Evolutionary conservation across 2,888 invertebrate genomes (phyloP).

Genomic region (Mystacides longicornis): DNA sequence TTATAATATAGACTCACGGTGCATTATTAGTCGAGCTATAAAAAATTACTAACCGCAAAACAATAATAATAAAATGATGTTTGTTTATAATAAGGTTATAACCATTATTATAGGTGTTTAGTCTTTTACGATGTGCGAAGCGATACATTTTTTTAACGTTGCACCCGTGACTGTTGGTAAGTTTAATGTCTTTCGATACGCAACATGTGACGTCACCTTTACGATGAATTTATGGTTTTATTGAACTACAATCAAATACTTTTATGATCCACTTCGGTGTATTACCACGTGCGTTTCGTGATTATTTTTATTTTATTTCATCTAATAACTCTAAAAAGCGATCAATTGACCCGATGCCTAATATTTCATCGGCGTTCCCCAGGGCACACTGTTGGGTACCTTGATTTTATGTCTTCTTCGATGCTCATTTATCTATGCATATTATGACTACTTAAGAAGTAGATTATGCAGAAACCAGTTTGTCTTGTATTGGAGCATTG

Average conservation of each 20-base stretch:
- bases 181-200: background rate
- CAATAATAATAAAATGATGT: background rate
- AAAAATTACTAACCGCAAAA: background rate
- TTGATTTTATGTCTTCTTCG: too few relatives aligned
- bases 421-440: too few relatives aligned
- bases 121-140: background rate
- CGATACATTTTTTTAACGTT: background rate
- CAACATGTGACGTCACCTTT: background rate
- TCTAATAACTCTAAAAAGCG: too few relatives aligned
- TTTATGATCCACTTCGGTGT: background rate
- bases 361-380: too few relatives aligned
- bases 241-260: background rate
- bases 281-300: too few relatives aligned
- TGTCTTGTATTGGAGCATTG: too few relatives aligned
- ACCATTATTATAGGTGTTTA: background rate
- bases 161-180: background rate
- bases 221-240: background rate
- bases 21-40: background rate
- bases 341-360: too few relatives aligned
- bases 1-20: background rate
- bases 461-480: too few relatives aligned
- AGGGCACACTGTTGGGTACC: too few relatives aligned
- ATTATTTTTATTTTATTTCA: too few relatives aligned
- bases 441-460: too few relatives aligned
- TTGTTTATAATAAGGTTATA: constrained; percentile 1